phyloP scores from a whole-genome alignment of 2,113 vertebrate species.

The Rhodinocichla rosea region DNA sequence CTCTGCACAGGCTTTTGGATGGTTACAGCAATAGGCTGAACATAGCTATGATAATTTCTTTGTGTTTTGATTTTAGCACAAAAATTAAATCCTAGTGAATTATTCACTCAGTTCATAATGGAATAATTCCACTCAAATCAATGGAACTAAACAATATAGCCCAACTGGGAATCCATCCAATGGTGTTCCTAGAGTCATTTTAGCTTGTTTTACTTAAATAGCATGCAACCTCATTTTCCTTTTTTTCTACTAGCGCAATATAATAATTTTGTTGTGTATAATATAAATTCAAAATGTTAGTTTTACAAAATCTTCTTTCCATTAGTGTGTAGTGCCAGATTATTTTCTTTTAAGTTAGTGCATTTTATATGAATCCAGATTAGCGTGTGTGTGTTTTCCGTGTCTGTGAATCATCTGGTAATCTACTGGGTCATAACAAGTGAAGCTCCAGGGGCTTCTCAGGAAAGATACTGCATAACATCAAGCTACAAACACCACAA shows the following conservation, averaged over 20 bases:
- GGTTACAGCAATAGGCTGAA: not conserved
- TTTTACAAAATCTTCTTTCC: not conserved
- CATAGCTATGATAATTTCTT: not conserved
- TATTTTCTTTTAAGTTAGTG: not conserved
- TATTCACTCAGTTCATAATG: not conserved
- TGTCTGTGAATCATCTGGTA: not conserved
- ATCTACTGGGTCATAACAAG: not conserved
- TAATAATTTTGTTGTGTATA: not conserved
- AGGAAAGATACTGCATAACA: not conserved
- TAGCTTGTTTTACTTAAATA: not conserved
- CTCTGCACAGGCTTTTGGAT: not conserved
- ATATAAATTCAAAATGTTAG: not conserved
- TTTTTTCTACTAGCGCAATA: not conserved
- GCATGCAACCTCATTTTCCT: not conserved
- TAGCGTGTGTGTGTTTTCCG: not conserved
- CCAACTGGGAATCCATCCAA: not conserved
- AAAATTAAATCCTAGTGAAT: not conserved
- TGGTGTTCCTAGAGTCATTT: not conserved
- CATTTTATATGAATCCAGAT: not conserved
- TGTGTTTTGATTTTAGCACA: not conserved
- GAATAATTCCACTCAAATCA: not conserved
- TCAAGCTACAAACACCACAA: not conserved
- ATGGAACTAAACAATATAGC: not conserved
- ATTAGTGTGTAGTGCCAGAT: not conserved
- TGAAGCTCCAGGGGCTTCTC: not conserved